A percentile compares a stretch with the other conserved stretches of the same genome.
These are phyloP conservation scores for Trididemnum nubilum DNA, from an alignment of 23 tunicate species.

Conservation along the genomic window DNA sequence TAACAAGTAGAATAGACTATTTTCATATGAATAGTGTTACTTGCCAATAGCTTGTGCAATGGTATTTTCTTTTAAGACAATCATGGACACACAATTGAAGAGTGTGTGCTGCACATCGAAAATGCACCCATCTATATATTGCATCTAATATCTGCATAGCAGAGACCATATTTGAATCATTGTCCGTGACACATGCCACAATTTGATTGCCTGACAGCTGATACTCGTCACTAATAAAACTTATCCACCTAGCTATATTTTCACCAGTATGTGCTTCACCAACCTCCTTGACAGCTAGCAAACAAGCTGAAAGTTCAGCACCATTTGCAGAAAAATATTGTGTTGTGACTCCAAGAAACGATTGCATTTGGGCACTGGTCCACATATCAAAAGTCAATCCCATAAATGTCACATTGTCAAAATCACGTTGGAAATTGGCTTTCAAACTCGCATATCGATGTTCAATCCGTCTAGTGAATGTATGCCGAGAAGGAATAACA, in stretches of 20 bases:
- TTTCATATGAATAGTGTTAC: no score
- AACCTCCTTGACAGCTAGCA: background rate
- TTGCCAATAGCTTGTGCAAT: background rate
- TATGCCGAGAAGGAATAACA: no score
- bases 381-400: no score
- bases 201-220: background rate
- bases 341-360: conserved; percentile 12
- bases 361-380: background rate
- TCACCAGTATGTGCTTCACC: background rate
- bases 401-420: no score
- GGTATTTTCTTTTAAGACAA: background rate
- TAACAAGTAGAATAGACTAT: no score
- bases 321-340: background rate
- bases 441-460: no score
- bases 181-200: background rate
- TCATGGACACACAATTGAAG: background rate
- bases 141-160: background rate
- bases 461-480: no score
- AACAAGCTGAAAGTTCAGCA: background rate
- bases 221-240: background rate
- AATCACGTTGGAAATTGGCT: no score
- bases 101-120: background rate
- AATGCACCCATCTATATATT: background rate
- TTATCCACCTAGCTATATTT: background rate
- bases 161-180: background rate